Conservation (phyloP, 2,888 invertebrate genomes). For the Drosophila suboccidentalis region DNA sequence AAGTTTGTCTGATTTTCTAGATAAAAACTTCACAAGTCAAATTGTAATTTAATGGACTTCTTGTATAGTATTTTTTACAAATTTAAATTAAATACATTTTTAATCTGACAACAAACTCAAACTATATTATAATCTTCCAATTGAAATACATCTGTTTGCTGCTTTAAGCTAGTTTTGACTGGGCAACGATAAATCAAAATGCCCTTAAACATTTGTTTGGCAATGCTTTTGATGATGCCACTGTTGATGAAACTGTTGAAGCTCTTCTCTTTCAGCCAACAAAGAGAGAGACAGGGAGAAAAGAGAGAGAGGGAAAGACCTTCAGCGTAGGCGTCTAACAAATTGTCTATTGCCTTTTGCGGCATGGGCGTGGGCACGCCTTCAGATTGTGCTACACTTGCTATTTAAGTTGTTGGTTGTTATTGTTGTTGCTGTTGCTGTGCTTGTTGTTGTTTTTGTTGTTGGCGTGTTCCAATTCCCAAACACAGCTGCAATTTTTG, state of each 20-base stretch:
- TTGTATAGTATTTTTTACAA: too few relatives aligned
- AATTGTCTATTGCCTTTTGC: conserved; percentile 45
- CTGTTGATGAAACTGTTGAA: conserved; percentile 20
- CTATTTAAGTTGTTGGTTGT: conserved; percentile 21
- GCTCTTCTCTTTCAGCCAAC: conserved; percentile 7
- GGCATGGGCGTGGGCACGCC: conserved; percentile 45
- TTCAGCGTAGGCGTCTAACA: conserved; percentile 57
- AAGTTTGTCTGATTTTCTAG: too few relatives aligned
- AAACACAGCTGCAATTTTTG: conserved; percentile 49
- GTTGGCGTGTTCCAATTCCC: conserved; percentile 47
- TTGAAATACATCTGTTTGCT: neutral
- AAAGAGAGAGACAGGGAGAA: neutral
- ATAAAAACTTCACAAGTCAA: too few relatives aligned
- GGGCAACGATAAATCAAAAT: conserved; percentile 36
- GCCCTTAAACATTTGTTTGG: conserved; percentile 26
- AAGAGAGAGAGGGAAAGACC: conserved; percentile 10
- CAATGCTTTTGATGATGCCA: conserved; percentile 22
- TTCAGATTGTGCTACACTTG: conserved; percentile 46
- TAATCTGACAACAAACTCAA: neutral
- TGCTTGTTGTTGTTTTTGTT: conserved; percentile 26
- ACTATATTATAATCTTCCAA: neutral
- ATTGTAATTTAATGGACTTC: too few relatives aligned
- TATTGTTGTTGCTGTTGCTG: conserved; percentile 15
- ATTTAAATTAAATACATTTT: too few relatives aligned
- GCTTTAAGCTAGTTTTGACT: conserved; percentile 7